Base-by-base conservation (phyloP, 2,888 invertebrate species). In the Nysson spinosus region DNA sequence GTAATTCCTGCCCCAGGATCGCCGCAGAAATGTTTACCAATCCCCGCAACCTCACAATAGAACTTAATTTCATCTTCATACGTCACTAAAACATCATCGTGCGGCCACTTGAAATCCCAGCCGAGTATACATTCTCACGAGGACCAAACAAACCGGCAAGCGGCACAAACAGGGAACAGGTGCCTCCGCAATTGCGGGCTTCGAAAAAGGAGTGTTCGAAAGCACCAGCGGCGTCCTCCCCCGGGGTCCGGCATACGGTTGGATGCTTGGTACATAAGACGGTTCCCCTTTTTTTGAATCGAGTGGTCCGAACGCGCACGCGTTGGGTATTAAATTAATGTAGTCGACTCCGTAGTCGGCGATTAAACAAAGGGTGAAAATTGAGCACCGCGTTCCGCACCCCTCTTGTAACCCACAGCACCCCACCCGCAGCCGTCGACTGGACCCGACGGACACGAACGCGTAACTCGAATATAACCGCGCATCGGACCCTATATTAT, bases 311-410 rank as follows among this genome's bases (percentile, higher is more conserved):
- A n/a, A 70, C 74, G 77, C 80, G 80, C 78, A 77, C 79, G 80
- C 80, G 79, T 75, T n/a, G 71, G 77, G 81, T 81, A 84, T 82
- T 80, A 83, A 85, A 85, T 85, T 83, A 84, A 85, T 84, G 83
- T 82, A 83, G 84, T 82, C 82, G 80, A 84, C 83, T 82, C 82
- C 70, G 78, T 73, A 79, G 74, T 58, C 79, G 72, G 76, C 81
- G 84, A 83, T 85, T 85, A 84, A 86, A 86, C 84, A 86, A 86
- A 85, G 86, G 86, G 85, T 82, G 84, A 84, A 85, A 83, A 83
- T 84, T 81, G 83, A 85, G 84, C 77, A 81, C 74, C 67, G 60
- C 46, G 34, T 58, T 37, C 42, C 74, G n/a, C n/a, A n/a, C n/a
- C n/a, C n/a, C n/a, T n/a, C n/a, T n/a, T n/a, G n/a, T n/a, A n/a